Base-by-base conservation (phyloP, 2,888 invertebrate genomes). In the Prenolepis imparis region DNA sequence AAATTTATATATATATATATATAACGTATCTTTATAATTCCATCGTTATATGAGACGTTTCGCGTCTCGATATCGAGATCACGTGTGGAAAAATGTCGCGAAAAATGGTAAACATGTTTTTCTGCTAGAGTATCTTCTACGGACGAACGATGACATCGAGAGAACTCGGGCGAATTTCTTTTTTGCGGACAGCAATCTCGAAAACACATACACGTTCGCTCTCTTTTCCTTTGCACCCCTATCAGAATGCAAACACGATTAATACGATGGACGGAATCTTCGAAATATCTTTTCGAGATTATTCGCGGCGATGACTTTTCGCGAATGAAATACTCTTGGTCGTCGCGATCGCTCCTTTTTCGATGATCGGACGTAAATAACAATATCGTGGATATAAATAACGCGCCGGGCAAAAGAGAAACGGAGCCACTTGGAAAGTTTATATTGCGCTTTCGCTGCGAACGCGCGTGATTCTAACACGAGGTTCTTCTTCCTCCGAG, bases 71-170 rank as follows among this genome's bases (percentile, higher is more conserved):
- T 39, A 44, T 28, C 24, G 55, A 52, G 44, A 52, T 67, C 77
- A 28, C 57, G 52, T 66, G 52, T 32, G 68, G 28, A 28, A 28
- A 28, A 28, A 73, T 12, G 39, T 74, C 44, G 73, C 32, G n/a
- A 48, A 67, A 67, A 75, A 44, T 44, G 78, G 44, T 72, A 80
- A 80, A 80, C 78, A 80, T 80, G 78, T 80, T 80, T 80, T 80
- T 59, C 78, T 61, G 15, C 44, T 11, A 1, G 44, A 39, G 36
- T 44, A 59, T 80, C 59, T 48, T 48, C 59, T 12, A 32, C 3
- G 70, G 24, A 68, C 41, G 28, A 78, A 78, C 78, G 57, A n/a
- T n/a, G n/a, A 21, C 41, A 21, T 41, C 55, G 52, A 18, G 32
- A 18, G 41, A 57, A 28, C 6, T 24, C 21, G 48, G 6, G 15